Evolutionary conservation across 2,797 vertebrate species (phyloP), one percentile per base, ranked within the genome.

Genomic region (Ibycter americanus): DNA sequence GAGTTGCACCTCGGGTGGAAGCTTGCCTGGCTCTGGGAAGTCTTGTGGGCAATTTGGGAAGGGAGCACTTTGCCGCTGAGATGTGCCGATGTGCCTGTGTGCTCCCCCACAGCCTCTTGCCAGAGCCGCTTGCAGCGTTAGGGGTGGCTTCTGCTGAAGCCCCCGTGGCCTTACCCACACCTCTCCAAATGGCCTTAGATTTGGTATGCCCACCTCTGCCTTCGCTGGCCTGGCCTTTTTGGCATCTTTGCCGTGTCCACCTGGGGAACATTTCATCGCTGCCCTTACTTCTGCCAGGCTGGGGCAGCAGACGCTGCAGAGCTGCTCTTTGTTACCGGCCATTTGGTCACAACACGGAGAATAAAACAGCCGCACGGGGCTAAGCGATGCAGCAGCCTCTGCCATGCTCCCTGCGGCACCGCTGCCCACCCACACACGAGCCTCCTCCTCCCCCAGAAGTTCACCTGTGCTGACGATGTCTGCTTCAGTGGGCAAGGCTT

Each of bases 381-480:
- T 61, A 72, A 63, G 47, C 1, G 8, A 26, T 36, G 65, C 38
- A 29, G 52, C 62, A 63, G 56, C 51, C 19, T 79, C 62, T 87
- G 66, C 44, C 26, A 3, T 2, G 0, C 5, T 79, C 11, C 19
- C 16, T 6, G 58, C 51, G 18, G 51, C 3, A 4, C 52, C 2
- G 8, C 71, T 85, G 72, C 72, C 71, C 25, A 25, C 38, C 46
- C 31, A 0, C 29, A 4, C 6, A 2, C 55, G 38, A 81, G 8
- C 20, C 18, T 16, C 25, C 18, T 78, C 23, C 80, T 90, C 76
- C 15, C 44, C 31, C 21, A 1, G 21, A 74, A 74, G 10, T 36
- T 74, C 38, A 51, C 6, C 44, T 6, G 2, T 62, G n/a, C 38
- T 0, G 0, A 23, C 1, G 9, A 15, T 0, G 1, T 6, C 56